These are phyloP conservation scores for Vulpes ferrilata DNA, from an alignment of 2,113 vertebrate species.

Conservation along the genomic window DNA sequence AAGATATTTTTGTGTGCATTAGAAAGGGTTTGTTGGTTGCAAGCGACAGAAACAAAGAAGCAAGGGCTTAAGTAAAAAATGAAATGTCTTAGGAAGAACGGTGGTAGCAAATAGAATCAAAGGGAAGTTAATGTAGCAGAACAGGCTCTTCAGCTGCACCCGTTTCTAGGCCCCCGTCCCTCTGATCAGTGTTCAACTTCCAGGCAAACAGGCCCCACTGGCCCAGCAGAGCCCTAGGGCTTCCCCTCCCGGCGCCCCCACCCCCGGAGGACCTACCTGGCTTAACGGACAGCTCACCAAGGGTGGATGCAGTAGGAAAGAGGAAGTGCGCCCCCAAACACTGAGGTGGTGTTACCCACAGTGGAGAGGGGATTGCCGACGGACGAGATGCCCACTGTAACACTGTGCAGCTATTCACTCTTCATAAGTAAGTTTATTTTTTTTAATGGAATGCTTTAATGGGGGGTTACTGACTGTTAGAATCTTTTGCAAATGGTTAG, in stretches of 20 bases:
- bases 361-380: not conserved
- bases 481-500: not conserved
- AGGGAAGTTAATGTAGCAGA: not conserved
- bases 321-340: not conserved
- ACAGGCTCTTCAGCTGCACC: no score
- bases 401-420: not conserved
- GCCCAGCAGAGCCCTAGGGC: not conserved
- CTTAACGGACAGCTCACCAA: not conserved
- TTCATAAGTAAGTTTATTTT: not conserved
- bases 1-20: not conserved
- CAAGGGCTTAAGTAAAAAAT: not conserved
- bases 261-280: accelerated
- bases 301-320: not conserved
- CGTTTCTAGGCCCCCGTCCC: not conserved
- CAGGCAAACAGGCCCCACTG: not conserved
- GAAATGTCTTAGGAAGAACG: not conserved
- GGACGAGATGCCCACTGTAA: no score
- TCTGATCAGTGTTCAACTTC: not conserved
- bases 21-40: not conserved
- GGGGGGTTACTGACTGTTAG: not conserved
- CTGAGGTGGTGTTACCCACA: not conserved
- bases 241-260: not conserved
- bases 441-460: not conserved
- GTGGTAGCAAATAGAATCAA: not conserved
- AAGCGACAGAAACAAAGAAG: not conserved